Evolutionary conservation across 2,113 vertebrate species (phyloP).

Genomic region (Alaudala cheleensis): DNA sequence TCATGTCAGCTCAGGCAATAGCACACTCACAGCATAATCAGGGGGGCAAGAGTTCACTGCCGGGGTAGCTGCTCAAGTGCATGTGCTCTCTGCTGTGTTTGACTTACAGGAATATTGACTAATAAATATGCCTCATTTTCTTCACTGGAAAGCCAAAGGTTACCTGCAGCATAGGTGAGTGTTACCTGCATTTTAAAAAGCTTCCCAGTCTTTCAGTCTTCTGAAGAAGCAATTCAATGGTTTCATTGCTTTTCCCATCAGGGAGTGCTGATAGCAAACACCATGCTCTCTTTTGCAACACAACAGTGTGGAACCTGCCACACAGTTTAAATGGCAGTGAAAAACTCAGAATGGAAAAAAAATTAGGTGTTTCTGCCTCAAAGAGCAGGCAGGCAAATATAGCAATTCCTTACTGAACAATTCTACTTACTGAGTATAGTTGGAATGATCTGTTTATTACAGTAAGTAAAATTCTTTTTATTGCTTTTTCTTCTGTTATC

Average conservation of each 20-base stretch:
- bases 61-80: not conserved
- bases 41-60: not conserved
- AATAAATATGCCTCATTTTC: not conserved
- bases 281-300: not conserved
- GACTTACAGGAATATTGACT: not conserved
- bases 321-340: not conserved
- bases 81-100: not conserved
- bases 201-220: not conserved
- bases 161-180: not conserved
- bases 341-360: not conserved
- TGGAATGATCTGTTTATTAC: slow-evolving; percentile 6
- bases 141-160: not conserved
- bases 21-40: not conserved
- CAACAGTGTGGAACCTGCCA: not conserved
- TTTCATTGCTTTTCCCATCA: not conserved
- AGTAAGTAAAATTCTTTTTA: not conserved
- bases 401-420: not conserved
- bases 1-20: not conserved
- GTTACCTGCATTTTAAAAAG: not conserved
- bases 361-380: not conserved
- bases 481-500: slow-evolving; percentile 25
- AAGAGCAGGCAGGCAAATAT: not conserved
- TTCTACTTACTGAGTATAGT: not conserved
- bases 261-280: not conserved
- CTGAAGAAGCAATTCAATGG: not conserved